Conservation (phyloP, 1,140 invertebrate species). For the Magallana angulata region DNA sequence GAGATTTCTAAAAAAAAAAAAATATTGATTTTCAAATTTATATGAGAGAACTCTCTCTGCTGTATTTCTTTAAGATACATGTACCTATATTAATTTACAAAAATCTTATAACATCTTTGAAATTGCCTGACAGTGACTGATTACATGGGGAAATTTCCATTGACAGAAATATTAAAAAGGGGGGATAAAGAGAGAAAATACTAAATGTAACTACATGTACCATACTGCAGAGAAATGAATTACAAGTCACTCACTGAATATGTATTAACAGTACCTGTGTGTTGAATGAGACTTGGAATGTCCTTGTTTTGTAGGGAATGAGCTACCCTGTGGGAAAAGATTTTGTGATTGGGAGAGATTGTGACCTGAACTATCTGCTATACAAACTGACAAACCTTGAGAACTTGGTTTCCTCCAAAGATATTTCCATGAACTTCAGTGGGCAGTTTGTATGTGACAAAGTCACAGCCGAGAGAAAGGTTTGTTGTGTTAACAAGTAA, state of each 20-base stretch:
- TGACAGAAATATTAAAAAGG: no score
- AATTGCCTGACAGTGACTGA: no score
- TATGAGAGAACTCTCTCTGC: no score
- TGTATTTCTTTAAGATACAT: no score
- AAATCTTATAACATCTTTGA: no score
- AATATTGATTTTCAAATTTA: no score
- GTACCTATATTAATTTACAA: no score
- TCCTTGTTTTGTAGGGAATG: background rate
- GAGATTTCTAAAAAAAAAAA: no score
- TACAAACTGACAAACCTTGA: constrained; percentile 71
- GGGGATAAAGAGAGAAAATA: background rate
- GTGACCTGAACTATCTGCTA: constrained; percentile 69
- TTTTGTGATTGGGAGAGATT: constrained; percentile 60
- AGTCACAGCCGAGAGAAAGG: constrained; percentile 73
- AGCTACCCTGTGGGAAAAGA: constrained; percentile 52
- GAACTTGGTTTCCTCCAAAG: constrained; percentile 74
- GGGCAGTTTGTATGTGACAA: constrained; percentile 66
- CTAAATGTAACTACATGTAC: background rate
- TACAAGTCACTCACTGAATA: no score
- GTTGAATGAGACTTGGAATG: no score
- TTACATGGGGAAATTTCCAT: no score
- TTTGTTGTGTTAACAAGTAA: constrained; percentile 32
- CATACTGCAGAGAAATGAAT: background rate
- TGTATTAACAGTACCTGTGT: no score
- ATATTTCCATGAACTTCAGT: constrained; percentile 72